A percentile compares a stretch with the other conserved stretches of the same genome.
phyloP scores from a whole-genome alignment of 2,113 vertebrate species.

The Larimichthys polyactis region DNA sequence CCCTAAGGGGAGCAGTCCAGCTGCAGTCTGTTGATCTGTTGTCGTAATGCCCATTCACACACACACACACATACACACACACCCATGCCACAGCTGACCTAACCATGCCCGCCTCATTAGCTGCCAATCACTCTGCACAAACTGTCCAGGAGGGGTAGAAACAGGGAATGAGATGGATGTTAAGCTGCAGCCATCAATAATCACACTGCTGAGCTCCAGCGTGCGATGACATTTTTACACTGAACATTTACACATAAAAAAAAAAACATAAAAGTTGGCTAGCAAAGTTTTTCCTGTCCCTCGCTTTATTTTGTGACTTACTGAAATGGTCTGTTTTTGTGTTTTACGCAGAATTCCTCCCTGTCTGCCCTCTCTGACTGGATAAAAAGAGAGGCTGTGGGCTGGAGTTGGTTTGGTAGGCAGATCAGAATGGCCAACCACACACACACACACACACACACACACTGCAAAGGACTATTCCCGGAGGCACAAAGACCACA shows the following conservation, averaged over 20 bases:
- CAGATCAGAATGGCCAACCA: slow-evolving; percentile 47
- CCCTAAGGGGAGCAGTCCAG: slow-evolving; percentile 61
- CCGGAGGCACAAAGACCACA: slow-evolving; percentile 49
- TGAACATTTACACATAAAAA: slow-evolving; percentile 19
- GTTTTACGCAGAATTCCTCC: slow-evolving; percentile 43
- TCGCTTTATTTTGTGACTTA: slow-evolving; percentile 12
- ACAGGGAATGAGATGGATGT: slow-evolving; percentile 44
- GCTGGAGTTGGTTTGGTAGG: slow-evolving; percentile 42
- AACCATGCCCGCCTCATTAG: slow-evolving; percentile 75
- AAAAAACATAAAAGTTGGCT: slow-evolving; percentile 18
- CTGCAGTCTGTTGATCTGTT: slow-evolving; percentile 68
- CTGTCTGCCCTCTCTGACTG: slow-evolving; percentile 8
- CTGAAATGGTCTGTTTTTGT: slow-evolving; percentile 30
- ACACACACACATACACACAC: slow-evolving; percentile 14
- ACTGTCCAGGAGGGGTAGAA: slow-evolving; percentile 22
- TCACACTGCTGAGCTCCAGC: slow-evolving; percentile 24
- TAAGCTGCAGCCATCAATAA: slow-evolving; percentile 62
- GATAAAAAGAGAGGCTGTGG: slow-evolving; percentile 47
- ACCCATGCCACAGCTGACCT: slow-evolving; percentile 72
- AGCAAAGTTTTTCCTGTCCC: slow-evolving; percentile 4
- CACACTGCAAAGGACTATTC: slow-evolving; percentile 43
- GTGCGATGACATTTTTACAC: slow-evolving; percentile 8
- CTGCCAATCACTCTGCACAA: slow-evolving; percentile 78
- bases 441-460: slow-evolving; percentile 17
- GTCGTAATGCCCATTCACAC: slow-evolving; percentile 61